A percentile compares a stretch with the other conserved stretches of the same genome.
Conservation (phyloP, 1,140 invertebrate species). For the Apis laboriosa region DNA sequence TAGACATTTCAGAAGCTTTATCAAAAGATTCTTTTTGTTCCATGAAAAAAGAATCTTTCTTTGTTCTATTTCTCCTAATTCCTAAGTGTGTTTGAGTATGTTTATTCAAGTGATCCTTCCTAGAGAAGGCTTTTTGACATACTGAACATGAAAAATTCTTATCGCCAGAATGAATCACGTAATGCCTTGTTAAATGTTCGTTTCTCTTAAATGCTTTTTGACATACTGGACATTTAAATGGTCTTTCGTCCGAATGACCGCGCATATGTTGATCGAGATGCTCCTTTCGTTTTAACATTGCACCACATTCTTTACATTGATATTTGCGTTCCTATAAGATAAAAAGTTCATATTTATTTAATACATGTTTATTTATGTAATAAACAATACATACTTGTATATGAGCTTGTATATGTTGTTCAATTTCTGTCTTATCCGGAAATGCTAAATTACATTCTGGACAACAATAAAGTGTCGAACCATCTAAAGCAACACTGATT, state of each 20-base stretch:
- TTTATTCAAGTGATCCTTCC: constrained; percentile 89
- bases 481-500: constrained; percentile 76
- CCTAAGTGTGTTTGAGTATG: constrained; percentile 82
- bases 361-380: not conserved
- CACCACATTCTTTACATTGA: constrained; percentile 79
- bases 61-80: constrained; percentile 71
- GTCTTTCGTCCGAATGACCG: constrained; percentile 88
- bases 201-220: constrained; percentile 83
- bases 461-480: constrained; percentile 78
- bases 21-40: constrained; percentile 69
- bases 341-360: not conserved
- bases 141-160: constrained; percentile 88
- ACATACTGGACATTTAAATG: constrained; percentile 82
- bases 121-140: constrained; percentile 88
- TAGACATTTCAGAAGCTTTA: constrained; percentile 65
- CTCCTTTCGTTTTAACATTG: constrained; percentile 80
- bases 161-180: constrained; percentile 81
- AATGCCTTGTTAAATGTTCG: constrained; percentile 81
- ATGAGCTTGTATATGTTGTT: constrained; percentile 79
- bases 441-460: constrained; percentile 79
- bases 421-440: constrained; percentile 75
- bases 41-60: constrained; percentile 71
- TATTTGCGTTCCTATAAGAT: constrained; percentile 78
- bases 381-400: constrained; percentile 69
- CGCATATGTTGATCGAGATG: constrained; percentile 85